A percentile compares a stretch with the other conserved stretches of the same genome.
These are phyloP conservation scores for Therioaphis trifolii DNA, from an alignment of 2,888 invertebrate genomes.

Conservation along the genomic window DNA sequence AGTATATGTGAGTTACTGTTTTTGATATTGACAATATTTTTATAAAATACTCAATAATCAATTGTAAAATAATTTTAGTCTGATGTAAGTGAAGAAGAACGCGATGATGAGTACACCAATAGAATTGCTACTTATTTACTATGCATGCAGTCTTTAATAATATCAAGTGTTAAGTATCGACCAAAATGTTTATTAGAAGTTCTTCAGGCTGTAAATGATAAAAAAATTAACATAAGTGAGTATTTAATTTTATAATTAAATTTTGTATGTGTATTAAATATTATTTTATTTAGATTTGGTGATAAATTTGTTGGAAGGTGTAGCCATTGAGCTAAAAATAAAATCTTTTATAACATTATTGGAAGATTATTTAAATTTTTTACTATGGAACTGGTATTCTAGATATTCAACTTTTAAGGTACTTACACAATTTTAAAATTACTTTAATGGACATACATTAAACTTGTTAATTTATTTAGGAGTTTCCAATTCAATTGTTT, in stretches of 20 bases:
- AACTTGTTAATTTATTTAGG: conserved; percentile 41
- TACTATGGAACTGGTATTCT: conserved; percentile 72
- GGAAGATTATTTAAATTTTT: conserved; percentile 70
- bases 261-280: not conserved
- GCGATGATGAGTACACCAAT: conserved; percentile 74
- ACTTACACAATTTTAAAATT: conserved; percentile 2
- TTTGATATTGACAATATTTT: not conserved
- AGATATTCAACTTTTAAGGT: conserved; percentile 65
- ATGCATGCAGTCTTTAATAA: conserved; percentile 72
- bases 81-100: conserved; percentile 68
- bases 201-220: conserved; percentile 72
- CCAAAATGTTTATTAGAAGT: conserved; percentile 72
- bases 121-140: conserved; percentile 74
- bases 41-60: not conserved
- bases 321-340: conserved; percentile 67
- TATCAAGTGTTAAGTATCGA: conserved; percentile 71
- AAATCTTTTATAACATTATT: conserved; percentile 67
- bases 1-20: conserved; percentile 24
- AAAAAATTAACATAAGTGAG: conserved; percentile 67
- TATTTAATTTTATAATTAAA: not conserved
- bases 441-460: not conserved
- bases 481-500: conserved; percentile 57
- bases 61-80: conserved; percentile 5
- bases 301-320: conserved; percentile 70
- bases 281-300: conserved; percentile 68